A percentile compares a stretch with the other conserved stretches of the same genome.
These are phyloP conservation scores for Priapulus caudatus DNA, from an alignment of 2,888 invertebrate genomes.

Conservation along the genomic window DNA sequence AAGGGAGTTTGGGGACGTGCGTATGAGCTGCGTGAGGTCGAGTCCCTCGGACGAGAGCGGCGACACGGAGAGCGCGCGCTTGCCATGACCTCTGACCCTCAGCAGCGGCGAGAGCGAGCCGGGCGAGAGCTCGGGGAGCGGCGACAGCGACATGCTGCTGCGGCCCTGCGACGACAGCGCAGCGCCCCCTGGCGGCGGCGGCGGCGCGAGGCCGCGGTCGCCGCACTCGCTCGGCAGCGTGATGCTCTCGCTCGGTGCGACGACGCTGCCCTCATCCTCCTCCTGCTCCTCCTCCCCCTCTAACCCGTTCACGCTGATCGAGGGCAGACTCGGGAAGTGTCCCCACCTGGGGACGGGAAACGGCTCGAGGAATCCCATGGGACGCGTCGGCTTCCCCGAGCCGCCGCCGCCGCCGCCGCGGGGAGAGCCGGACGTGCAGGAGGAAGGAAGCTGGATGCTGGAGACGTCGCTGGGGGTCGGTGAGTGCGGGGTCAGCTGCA, in stretches of 20 bases:
- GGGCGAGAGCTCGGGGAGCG: neutral
- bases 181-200: no score
- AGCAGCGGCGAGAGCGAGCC: neutral
- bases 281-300: no score
- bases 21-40: slow-evolving; percentile 38
- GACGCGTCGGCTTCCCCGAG: neutral
- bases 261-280: neutral
- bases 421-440: no score
- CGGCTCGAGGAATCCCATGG: neutral
- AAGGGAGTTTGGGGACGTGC: slow-evolving; percentile 40
- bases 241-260: neutral
- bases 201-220: neutral
- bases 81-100: slow-evolving; percentile 15
- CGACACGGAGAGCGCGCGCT: slow-evolving; percentile 34
- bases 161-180: neutral
- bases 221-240: neutral
- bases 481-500: no score
- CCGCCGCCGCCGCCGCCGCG: no score
- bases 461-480: no score
- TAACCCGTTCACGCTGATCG: neutral
- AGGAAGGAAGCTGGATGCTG: no score
- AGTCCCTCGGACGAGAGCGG: slow-evolving; percentile 31
- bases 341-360: neutral
- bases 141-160: neutral
- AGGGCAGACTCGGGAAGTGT: neutral